These are phyloP conservation scores for Sphaerodactylus townsendi DNA, from an alignment of 2,113 vertebrate species.

Conservation along the genomic window DNA sequence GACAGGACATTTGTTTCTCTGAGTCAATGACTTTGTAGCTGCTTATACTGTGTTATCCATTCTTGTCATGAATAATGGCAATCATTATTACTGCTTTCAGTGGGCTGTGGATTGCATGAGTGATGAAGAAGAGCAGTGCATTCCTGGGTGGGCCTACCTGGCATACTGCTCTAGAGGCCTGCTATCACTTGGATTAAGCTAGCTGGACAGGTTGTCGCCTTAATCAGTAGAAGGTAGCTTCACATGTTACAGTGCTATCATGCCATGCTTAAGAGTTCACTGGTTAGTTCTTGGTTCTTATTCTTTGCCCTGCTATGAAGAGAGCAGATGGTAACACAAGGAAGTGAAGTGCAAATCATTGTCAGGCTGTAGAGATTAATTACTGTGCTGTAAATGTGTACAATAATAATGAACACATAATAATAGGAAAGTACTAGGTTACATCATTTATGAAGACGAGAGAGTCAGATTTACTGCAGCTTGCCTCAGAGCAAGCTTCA, in stretches of 20 bases:
- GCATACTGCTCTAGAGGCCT: not conserved
- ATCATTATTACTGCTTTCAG: not conserved
- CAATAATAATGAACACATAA: conserved; percentile 20
- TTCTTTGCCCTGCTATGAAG: not conserved
- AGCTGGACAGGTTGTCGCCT: not conserved
- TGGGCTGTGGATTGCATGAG: not conserved
- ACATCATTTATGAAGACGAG: not conserved
- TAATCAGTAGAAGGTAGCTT: not conserved
- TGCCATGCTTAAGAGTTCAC: not conserved
- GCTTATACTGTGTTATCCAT: not conserved
- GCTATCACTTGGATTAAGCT: not conserved
- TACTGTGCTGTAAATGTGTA: conserved; percentile 5
- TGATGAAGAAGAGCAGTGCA: not conserved
- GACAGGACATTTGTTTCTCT: not conserved
- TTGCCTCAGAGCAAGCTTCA: not conserved
- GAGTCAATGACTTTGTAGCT: not conserved
- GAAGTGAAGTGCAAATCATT: conserved; percentile 11
- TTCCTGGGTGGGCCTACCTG: not conserved
- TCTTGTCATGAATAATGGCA: not conserved
- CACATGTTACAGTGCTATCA: too few relatives aligned
- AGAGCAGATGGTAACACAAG: conserved; percentile 22
- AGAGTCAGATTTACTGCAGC: not conserved
- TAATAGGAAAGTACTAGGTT: conserved; percentile 20
- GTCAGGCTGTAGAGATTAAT: conserved; percentile 24
- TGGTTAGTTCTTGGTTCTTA: not conserved